Conservation (phyloP, 1,140 invertebrate genomes). For the Drosophila subpulchrella region DNA sequence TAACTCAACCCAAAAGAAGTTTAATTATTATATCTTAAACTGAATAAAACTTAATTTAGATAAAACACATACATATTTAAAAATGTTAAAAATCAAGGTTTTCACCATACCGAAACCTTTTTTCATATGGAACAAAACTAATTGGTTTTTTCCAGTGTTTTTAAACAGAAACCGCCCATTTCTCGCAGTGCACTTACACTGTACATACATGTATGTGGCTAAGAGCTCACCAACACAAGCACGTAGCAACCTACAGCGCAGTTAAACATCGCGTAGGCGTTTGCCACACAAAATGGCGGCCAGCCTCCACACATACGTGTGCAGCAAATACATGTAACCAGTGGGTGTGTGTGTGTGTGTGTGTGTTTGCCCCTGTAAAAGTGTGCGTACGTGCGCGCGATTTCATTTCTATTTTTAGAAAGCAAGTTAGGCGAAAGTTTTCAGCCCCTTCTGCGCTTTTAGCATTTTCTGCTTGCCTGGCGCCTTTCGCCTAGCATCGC, state of each 20-base stretch:
- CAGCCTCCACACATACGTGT: conserved; percentile 58
- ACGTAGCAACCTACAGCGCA: conserved; percentile 25
- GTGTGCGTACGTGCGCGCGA: conserved; percentile 72
- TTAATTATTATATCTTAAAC: too few species aligned
- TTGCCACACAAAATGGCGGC: conserved; percentile 75
- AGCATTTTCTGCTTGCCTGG: conserved; percentile 41
- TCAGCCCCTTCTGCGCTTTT: conserved; percentile 42
- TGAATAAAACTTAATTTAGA: too few species aligned
- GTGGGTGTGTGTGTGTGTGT: neutral
- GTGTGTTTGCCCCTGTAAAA: conserved; percentile 27
- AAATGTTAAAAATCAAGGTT: too few species aligned
- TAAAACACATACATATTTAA: too few species aligned
- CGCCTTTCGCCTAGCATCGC: conserved; percentile 48
- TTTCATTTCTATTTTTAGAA: conserved; percentile 81
- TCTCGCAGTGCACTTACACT: conserved; percentile 11
- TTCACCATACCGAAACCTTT: too few species aligned
- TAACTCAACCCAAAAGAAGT: too few species aligned
- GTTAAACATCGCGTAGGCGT: conserved; percentile 66
- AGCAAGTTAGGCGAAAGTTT: conserved; percentile 63
- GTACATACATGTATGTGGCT: conserved; percentile 20
- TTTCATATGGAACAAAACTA: too few species aligned
- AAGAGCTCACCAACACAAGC: conserved; percentile 20
- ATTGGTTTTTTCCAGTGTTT: neutral
- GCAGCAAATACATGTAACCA: conserved; percentile 10
- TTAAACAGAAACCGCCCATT: neutral